Conservation (phyloP, 2,113 vertebrate species). For the Galemys pyrenaicus region DNA sequence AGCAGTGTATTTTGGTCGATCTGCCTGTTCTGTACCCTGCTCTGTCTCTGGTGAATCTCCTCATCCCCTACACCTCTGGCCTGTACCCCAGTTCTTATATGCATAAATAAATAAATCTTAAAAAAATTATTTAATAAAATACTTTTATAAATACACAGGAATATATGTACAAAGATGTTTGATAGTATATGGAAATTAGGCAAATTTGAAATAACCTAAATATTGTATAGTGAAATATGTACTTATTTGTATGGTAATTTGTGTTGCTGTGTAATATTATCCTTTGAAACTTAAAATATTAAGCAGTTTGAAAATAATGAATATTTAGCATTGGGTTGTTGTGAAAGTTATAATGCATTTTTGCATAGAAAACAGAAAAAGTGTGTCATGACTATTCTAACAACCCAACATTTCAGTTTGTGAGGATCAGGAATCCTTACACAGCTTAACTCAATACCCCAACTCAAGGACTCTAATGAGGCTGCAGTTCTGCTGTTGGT, state of each 20-base stretch:
- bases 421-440: neutral
- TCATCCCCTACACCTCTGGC: no score
- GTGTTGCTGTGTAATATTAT: neutral
- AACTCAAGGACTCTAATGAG: neutral
- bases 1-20: no score
- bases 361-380: no score
- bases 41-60: no score
- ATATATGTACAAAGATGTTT: neutral
- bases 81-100: no score
- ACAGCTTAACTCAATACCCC: neutral
- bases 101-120: no score
- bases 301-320: neutral
- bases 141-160: neutral
- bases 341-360: no score
- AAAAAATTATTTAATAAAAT: no score
- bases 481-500: neutral
- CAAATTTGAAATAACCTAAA: slow-evolving; percentile 18
- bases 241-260: neutral
- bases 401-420: neutral
- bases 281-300: neutral
- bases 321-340: neutral
- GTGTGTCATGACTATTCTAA: no score
- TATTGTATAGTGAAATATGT: neutral
- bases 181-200: neutral
- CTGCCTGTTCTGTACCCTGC: no score